A percentile compares a stretch with the other conserved stretches of the same genome.
Conservation (phyloP, 2,888 invertebrate genomes). For the Pandemis corylana region DNA sequence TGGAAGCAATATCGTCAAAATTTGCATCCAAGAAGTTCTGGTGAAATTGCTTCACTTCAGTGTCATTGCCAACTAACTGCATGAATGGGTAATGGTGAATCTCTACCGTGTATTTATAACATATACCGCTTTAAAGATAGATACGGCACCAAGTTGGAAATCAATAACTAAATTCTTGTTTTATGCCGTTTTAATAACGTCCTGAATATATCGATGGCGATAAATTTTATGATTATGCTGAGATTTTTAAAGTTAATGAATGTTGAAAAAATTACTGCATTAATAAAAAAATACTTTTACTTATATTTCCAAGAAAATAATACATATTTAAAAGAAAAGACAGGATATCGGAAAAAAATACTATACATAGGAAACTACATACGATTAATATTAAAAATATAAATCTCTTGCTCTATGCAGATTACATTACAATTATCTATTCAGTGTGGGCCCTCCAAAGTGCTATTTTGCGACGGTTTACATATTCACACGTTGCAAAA, state of each 20-base stretch:
- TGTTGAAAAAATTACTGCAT: background rate
- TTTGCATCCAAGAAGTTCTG: background rate
- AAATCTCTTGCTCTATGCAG: constrained; percentile 28
- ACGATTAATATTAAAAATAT: constrained; percentile 30
- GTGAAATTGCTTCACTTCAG: background rate
- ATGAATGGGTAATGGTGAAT: background rate
- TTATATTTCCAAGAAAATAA: constrained; percentile 21
- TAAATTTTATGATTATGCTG: background rate
- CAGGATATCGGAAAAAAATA: constrained; percentile 21
- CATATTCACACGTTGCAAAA: constrained; percentile 12
- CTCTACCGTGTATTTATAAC: background rate
- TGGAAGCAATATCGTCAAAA: background rate
- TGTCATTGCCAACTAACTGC: background rate
- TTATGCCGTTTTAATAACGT: background rate
- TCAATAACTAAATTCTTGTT: background rate
- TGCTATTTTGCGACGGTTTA: constrained; percentile 24
- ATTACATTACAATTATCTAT: constrained; percentile 23
- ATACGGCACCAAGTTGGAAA: background rate
- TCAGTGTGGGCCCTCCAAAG: constrained; percentile 20
- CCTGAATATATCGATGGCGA: background rate
- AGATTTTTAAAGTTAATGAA: background rate
- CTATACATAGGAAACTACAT: constrained; percentile 21
- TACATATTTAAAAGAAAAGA: constrained; percentile 27
- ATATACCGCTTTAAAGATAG: background rate
- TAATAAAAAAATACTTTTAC: constrained; percentile 11